phyloP scores from a whole-genome alignment of 1,140 invertebrate species.

The Dendroctonus valens region DNA sequence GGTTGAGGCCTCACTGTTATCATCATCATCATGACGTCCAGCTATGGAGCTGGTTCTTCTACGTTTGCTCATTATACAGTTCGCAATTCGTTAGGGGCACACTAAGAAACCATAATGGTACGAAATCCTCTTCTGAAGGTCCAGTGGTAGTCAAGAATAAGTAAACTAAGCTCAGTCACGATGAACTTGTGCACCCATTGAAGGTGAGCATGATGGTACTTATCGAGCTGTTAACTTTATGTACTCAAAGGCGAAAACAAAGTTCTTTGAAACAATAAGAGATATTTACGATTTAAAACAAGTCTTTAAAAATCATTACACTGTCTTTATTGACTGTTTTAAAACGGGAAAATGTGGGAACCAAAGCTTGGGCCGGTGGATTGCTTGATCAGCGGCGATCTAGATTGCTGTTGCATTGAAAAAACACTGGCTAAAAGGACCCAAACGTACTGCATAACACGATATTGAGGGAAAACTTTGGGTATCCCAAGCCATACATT shows the following conservation, averaged over 20 bases:
- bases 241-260: too few relatives aligned
- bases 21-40: slow-evolving; percentile 63
- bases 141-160: too few relatives aligned
- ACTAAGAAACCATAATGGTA: too few relatives aligned
- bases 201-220: too few relatives aligned
- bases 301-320: slow-evolving; percentile 4
- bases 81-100: too few relatives aligned
- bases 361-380: neutral
- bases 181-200: neutral
- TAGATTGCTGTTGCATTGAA: neutral
- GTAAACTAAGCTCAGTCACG: too few relatives aligned
- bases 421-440: too few relatives aligned
- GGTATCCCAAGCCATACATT: slow-evolving; percentile 30
- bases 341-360: neutral
- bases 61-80: slow-evolving; percentile 48
- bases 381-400: neutral
- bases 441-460: neutral
- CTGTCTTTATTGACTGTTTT: slow-evolving; percentile 12
- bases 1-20: slow-evolving; percentile 47
- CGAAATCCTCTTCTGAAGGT: too few relatives aligned
- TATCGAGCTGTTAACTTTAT: too few relatives aligned
- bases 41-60: slow-evolving; percentile 62
- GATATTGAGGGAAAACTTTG: slow-evolving; percentile 14
- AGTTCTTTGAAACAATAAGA: too few relatives aligned
- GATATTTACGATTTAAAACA: neutral